phyloP scores from a whole-genome alignment of 2,888 invertebrate genomes.

The Odontocolon sp. region DNA sequence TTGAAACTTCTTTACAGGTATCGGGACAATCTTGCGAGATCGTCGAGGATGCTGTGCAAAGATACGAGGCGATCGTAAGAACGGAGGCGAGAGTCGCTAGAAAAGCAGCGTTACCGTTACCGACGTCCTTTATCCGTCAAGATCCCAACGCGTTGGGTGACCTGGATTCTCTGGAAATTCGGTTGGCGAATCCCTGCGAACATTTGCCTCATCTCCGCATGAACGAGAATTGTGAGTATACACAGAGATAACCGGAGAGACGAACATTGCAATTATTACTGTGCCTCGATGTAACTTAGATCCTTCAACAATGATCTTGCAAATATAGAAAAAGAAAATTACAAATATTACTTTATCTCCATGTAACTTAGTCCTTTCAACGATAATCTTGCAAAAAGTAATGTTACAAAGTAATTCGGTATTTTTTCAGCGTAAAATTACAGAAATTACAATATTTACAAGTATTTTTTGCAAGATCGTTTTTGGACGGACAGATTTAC shows the following conservation, averaged over 20 bases:
- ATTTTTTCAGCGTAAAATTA: too few relatives aligned
- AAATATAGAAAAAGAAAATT: too few relatives aligned
- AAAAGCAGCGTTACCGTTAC: constrained; percentile 55
- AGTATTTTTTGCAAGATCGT: too few relatives aligned
- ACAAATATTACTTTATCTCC: too few relatives aligned
- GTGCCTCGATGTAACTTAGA: too few relatives aligned
- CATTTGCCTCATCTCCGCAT: constrained; percentile 86
- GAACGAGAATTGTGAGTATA: constrained; percentile 89
- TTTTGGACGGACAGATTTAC: too few relatives aligned
- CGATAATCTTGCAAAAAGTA: too few relatives aligned
- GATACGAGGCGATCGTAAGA: constrained; percentile 82
- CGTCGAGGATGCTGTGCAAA: constrained; percentile 82
- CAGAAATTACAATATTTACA: too few relatives aligned
- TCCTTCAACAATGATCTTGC: too few relatives aligned
- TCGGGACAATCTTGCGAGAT: constrained; percentile 82
- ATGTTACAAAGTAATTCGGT: too few relatives aligned
- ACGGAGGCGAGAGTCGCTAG: constrained; percentile 63
- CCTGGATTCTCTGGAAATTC: constrained; percentile 83
- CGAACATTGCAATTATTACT: neutral
- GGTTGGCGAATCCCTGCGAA: constrained; percentile 85
- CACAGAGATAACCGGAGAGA: too few relatives aligned
- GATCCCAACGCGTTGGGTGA: constrained; percentile 75
- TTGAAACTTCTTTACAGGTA: constrained; percentile 77
- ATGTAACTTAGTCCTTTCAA: too few relatives aligned
- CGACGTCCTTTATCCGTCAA: constrained; percentile 61